phyloP scores from a whole-genome alignment of 2,113 vertebrate genomes.

The Oncorhynchus tshawytscha region DNA sequence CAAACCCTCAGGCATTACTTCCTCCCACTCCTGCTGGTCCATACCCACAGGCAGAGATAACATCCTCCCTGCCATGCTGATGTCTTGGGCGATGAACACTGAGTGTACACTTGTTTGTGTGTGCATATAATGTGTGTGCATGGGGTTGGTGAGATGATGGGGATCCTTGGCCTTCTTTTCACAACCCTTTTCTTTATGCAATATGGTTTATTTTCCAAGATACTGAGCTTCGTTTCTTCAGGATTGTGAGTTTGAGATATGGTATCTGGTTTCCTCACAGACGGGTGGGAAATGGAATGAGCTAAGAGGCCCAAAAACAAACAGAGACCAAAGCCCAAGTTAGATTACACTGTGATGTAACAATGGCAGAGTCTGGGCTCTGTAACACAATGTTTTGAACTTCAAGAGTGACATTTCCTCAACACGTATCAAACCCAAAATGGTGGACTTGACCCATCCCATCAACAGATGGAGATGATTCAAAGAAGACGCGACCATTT shows the following conservation, averaged over 20 bases:
- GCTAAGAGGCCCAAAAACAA: conserved; percentile 37
- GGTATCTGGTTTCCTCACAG: conserved; percentile 46
- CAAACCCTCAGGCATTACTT: conserved; percentile 37
- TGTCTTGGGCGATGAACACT: not conserved
- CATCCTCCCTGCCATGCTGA: conserved; percentile 34
- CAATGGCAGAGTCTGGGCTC: conserved; percentile 12
- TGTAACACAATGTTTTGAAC: conserved; percentile 27
- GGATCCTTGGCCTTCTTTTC: not conserved
- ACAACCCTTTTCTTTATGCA: conserved; percentile 5
- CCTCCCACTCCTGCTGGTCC: conserved; percentile 30
- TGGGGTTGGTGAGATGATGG: not conserved
- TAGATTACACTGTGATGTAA: conserved; percentile 22
- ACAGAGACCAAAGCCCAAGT: conserved; percentile 20
- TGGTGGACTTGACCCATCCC: not conserved
- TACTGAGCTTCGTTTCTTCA: conserved; percentile 44
- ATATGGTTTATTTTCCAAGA: conserved; percentile 54
- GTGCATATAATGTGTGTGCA: conserved; percentile 8
- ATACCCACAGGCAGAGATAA: conserved; percentile 21
- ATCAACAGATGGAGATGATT: not conserved
- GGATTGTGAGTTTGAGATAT: conserved; percentile 53
- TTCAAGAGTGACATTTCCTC: conserved; percentile 21
- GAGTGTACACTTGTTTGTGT: conserved; percentile 15
- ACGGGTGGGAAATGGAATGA: conserved; percentile 48
- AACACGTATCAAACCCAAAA: not conserved
- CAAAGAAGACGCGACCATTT: not conserved